phyloP scores from a whole-genome alignment of 2,888 invertebrate species.

The Epirrhoe tristata region DNA sequence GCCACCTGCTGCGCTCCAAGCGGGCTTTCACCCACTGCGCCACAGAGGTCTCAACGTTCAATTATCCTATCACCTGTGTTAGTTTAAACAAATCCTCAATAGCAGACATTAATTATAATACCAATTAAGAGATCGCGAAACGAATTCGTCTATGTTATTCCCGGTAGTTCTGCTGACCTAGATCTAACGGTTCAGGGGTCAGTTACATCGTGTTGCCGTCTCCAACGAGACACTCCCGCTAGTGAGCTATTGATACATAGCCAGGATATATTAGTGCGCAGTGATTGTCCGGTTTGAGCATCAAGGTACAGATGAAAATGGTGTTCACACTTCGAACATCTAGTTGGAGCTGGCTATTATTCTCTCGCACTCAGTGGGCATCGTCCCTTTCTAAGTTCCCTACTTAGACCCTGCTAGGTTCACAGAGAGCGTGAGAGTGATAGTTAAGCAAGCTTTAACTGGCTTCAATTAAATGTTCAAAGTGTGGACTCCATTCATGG shows the following conservation, averaged over 20 bases:
- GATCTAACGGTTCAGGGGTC: conserved; percentile 51
- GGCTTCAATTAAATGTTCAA: too few relatives aligned
- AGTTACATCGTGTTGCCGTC: conserved; percentile 48
- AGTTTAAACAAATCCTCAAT: conserved; percentile 17
- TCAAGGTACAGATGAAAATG: too few relatives aligned
- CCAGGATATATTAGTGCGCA: background rate
- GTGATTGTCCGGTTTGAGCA: background rate
- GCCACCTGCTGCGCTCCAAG: too few relatives aligned
- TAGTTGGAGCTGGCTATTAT: too few relatives aligned
- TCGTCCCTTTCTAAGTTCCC: too few relatives aligned
- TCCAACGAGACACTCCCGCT: conserved; percentile 9
- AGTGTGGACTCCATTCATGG: too few relatives aligned
- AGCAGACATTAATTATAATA: conserved; percentile 26
- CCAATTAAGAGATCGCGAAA: conserved; percentile 39
- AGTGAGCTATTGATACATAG: conserved; percentile 17
- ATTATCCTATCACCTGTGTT: background rate
- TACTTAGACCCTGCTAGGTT: too few relatives aligned
- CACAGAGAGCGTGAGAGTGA: too few relatives aligned
- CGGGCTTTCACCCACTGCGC: too few relatives aligned
- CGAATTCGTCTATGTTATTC: conserved; percentile 47
- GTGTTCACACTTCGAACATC: too few relatives aligned
- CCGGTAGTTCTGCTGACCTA: conserved; percentile 56
- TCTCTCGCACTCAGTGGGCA: too few relatives aligned
- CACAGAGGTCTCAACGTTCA: background rate
- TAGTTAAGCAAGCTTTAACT: too few relatives aligned